A percentile compares a stretch with the other conserved stretches of the same genome.
These are phyloP conservation scores for Sapayoa aenigma DNA, from an alignment of 2,113 vertebrate species.

Conservation along the genomic window DNA sequence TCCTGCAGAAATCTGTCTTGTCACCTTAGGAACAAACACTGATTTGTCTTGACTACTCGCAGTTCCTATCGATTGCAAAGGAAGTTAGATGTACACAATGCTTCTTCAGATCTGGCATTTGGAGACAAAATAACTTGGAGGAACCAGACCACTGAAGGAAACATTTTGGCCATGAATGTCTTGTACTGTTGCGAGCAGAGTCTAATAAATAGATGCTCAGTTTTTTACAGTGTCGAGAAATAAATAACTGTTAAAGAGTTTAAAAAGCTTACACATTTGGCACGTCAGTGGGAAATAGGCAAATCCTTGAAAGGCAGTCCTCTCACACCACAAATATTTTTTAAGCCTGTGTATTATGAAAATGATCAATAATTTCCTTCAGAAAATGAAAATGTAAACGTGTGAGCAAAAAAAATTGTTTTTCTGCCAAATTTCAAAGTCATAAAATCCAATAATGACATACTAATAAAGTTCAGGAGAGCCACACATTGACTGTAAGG, in stretches of 20 bases:
- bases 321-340: neutral
- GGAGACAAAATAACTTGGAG: conserved; percentile 33
- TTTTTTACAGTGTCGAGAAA: neutral
- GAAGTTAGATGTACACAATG: neutral
- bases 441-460: neutral
- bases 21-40: conserved; percentile 2
- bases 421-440: neutral
- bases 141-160: neutral
- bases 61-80: neutral
- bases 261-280: accelerated
- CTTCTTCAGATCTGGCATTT: neutral
- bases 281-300: neutral
- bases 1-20: neutral
- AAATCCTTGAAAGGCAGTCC: neutral
- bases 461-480: neutral
- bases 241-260: neutral
- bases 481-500: neutral
- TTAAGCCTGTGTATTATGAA: neutral
- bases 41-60: conserved; percentile 16
- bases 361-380: neutral
- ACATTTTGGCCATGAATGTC: neutral
- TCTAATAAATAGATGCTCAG: neutral
- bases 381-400: neutral
- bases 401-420: neutral
- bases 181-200: neutral